A percentile compares a stretch with the other conserved stretches of the same genome.
Conservation (phyloP, 2,888 invertebrate genomes). For the Oxytorus armatus region DNA sequence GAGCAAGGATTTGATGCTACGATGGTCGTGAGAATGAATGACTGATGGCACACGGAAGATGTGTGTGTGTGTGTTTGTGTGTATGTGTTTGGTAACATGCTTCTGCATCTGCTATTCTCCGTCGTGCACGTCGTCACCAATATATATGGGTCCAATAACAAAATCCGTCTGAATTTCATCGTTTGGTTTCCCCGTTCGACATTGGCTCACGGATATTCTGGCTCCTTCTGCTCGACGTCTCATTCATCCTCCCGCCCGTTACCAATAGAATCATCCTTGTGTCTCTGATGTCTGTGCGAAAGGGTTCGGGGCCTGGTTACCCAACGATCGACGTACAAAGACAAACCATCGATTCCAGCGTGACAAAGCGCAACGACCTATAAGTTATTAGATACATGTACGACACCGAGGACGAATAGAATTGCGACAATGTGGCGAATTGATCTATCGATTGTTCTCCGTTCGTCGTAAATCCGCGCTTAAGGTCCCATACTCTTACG, state of each 20-base stretch:
- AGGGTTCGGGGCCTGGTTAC: slow-evolving; percentile 4
- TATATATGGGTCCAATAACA: slow-evolving; percentile 72
- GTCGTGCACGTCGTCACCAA: slow-evolving; percentile 69
- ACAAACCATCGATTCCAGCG: slow-evolving; percentile 34
- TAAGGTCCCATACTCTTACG: too few relatives aligned
- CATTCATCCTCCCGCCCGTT: not conserved
- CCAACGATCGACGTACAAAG: slow-evolving; percentile 27
- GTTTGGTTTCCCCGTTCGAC: slow-evolving; percentile 36
- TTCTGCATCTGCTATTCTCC: slow-evolving; percentile 53
- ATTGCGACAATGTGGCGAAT: slow-evolving; percentile 40
- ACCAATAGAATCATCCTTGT: too few relatives aligned
- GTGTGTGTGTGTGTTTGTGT: slow-evolving; percentile 45
- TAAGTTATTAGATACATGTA: slow-evolving; percentile 46
- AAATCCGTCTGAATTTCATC: slow-evolving; percentile 72
- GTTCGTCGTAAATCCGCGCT: slow-evolving; percentile 27
- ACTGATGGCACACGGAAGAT: slow-evolving; percentile 64
- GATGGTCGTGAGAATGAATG: slow-evolving; percentile 66
- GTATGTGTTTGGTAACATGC: slow-evolving; percentile 45
- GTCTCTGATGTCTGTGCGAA: too few relatives aligned
- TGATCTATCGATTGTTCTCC: slow-evolving; percentile 49
- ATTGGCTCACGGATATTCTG: slow-evolving; percentile 24
- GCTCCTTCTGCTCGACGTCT: too few relatives aligned
- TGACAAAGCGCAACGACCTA: slow-evolving; percentile 24
- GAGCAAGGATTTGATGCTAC: slow-evolving; percentile 76
- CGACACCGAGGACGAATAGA: not conserved